Base-by-base conservation (phyloP, 1,140 invertebrate species). In the Hestina assimilis region DNA sequence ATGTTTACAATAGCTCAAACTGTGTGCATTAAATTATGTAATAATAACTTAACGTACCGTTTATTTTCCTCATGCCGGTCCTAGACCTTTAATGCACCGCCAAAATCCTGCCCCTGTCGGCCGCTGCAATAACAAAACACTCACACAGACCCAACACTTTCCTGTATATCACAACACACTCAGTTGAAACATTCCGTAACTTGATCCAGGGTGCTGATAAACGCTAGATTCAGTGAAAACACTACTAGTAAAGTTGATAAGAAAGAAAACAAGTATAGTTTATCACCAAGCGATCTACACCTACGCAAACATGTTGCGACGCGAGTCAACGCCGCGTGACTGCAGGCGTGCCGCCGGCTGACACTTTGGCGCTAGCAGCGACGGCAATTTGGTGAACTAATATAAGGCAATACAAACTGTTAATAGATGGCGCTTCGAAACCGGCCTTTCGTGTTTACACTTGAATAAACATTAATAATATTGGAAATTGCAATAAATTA, bases 261-360 rank as follows among this genome's bases (percentile, higher is more conserved):
- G 70, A 59, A 77, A 70, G 71, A 81, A 83, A 83, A 85, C 60
- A 71, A 62, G 55, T 63, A 76, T 70, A 72, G 72, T 83, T 85
- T 76, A 83, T 81, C 81, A 75, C 73, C 21, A 52, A 68, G 72
- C 74, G 75, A 83, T 77, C 66, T 79, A 84, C 79, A 81, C 75
- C 79, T 72, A 84, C 79, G 72, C 79, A 79, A 79, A 62, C 73
- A 84, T 80, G 75, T 76, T 83, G 72, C 79, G 72, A 82, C 83
- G 79, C 80, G 79, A 79, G 76, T 78, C 77, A 86, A 82, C 82
- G 80, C 82, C 82, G 83, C 83, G 83, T 87, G 84, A 86, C 83
- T 87, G 79, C 75, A 83, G 75, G 69, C 77, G 74, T 79, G 79
- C 77, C 75, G 78, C 61, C 75, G 75, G 67, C 57, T 85, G 84